A percentile compares a stretch with the other conserved stretches of the same genome.
phyloP scores from a whole-genome alignment of 2,113 vertebrate species.

The Strix uralensis region DNA sequence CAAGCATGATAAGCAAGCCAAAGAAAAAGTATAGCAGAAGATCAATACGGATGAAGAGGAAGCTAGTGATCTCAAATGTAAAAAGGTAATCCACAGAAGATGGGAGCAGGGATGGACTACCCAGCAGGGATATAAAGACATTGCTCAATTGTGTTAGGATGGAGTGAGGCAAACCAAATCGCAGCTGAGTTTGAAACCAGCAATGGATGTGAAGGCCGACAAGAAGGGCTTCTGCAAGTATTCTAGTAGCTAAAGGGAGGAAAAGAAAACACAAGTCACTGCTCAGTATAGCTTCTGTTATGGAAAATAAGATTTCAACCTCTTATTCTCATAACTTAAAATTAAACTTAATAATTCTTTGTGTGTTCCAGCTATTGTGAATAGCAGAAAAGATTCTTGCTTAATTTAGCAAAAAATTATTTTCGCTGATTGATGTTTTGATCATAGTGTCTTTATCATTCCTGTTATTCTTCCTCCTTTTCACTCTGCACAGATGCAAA shows the following conservation, averaged over 20 bases:
- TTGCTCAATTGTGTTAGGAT: neutral
- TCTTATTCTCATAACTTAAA: neutral
- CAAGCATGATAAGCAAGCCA: neutral
- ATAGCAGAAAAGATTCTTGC: neutral
- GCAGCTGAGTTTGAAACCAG: neutral
- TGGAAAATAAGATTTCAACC: neutral
- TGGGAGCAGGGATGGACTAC: neutral
- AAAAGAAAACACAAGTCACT: neutral
- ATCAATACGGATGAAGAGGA: neutral
- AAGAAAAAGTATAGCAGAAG: neutral
- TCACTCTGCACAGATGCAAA: neutral
- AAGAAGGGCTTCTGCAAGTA: neutral
- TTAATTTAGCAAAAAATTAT: conserved; percentile 13
- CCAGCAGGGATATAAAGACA: neutral
- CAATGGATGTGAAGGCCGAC: neutral
- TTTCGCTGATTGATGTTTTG: conserved; percentile 29
- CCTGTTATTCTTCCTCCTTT: neutral
- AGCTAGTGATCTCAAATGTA: neutral
- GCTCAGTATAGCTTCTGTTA: neutral
- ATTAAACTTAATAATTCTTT: neutral
- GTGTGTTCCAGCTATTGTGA: neutral
- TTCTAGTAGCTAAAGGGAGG: neutral
- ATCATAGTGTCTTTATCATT: neutral
- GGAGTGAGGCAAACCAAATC: neutral
- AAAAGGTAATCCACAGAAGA: neutral